Evolutionary conservation across 2,797 vertebrate genomes (phyloP), one percentile per base, ranked within the genome.

Genomic region (Tangara arthus): DNA sequence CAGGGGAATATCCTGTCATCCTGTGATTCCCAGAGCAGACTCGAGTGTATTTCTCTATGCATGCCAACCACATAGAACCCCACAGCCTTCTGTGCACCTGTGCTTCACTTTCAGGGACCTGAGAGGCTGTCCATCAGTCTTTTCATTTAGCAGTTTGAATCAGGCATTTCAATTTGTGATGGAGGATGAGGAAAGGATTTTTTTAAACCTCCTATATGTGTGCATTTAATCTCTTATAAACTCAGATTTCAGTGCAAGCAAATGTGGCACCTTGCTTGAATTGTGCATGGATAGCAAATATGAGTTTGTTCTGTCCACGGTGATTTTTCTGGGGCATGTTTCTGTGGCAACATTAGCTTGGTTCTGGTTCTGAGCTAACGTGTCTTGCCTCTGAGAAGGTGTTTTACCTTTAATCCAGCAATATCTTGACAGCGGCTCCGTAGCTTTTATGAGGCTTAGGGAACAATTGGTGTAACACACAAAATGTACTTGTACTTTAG

Each of bases 401-500:
- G 5, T 92, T 91, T 85, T 85, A 12, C 20, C 28, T 82, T 79
- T 77, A 90, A 60, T 59, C 21, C 41, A 52, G 17, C 32, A 66
- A 12, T 77, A 35, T 28, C 23, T 71, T 60, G 9, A 32, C 20
- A 44, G 30, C 0, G 0, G 28, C 30, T 90, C 30, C 0, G 0
- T 32, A 34, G 15, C 4, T 87, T 82, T 73, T 50, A 19, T 2
- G 1, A 64, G 14, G 11, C 8, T 77, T 66, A 70, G n/a, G 11
- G 26, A 76, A n/a, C 23, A 37, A 41, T 6, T 47, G 23, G 11
- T 0, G 0, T 16, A 87, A 47, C 11, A 5, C 26, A n/a, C 2
- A 47, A 66, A 73, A 85, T 17, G 4, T 37, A 47, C 17, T 75
- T 59, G 12, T 35, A 22, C 27, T 73, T 81, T 49, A 44, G 7